Evolutionary conservation across 2,113 vertebrate genomes (phyloP).

Genomic region (Nycticorax nycticorax): DNA sequence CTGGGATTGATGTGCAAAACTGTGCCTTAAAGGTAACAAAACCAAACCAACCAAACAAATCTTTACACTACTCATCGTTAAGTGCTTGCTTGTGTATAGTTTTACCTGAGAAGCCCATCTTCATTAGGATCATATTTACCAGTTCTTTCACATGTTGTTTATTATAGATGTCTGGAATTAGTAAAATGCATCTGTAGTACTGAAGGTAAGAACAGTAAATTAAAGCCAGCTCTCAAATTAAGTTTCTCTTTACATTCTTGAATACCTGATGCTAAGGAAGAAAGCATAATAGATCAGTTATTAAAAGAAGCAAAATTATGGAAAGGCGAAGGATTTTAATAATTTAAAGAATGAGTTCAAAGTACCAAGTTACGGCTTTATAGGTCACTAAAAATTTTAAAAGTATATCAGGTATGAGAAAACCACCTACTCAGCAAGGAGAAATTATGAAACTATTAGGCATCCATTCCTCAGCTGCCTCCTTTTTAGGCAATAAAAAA

Average conservation of each 20-base stretch:
- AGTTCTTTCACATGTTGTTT: slow-evolving; percentile 94
- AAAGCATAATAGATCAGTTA: not conserved
- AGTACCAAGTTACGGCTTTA: not conserved
- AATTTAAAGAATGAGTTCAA: not conserved
- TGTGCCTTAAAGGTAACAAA: not conserved
- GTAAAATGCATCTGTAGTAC: slow-evolving; percentile 97
- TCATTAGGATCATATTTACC: slow-evolving; percentile 93
- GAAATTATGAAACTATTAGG: not conserved
- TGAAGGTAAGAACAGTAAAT: slow-evolving; percentile 62
- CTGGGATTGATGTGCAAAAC: not conserved
- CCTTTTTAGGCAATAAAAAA: not conserved
- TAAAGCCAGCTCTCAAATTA: not conserved
- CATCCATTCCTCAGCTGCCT: not conserved
- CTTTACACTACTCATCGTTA: not conserved
- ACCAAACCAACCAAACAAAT: too few species aligned
- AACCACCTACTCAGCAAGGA: not conserved
- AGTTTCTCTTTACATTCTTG: not conserved
- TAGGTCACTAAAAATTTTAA: not conserved
- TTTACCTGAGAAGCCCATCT: slow-evolving; percentile 97
- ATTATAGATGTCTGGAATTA: slow-evolving; percentile 96
- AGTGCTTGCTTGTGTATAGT: not conserved
- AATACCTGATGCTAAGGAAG: not conserved
- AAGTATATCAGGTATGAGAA: not conserved
- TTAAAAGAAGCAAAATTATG: not conserved
- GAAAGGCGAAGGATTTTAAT: not conserved